Evolutionary conservation across 2,113 vertebrate species (phyloP), one percentile per base, ranked within the genome.

Genomic region (Otis tarda): DNA sequence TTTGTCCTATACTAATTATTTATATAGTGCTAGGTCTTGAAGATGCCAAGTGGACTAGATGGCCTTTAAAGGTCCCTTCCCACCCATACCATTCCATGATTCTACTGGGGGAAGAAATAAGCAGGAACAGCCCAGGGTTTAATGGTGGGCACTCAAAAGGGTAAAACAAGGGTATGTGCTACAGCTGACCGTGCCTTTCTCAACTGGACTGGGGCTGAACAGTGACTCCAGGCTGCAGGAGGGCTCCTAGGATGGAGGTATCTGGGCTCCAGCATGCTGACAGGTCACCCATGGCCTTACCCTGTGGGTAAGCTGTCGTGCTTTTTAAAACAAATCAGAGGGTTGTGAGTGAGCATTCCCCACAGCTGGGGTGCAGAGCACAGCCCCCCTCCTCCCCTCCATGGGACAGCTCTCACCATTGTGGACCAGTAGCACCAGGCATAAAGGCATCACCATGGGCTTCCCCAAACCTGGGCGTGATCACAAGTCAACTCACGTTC

Each of bases 221-320:
- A 28, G 50, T 39, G 12, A 43, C 70, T 24, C 9, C 15, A 20
- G 17, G 24, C 20, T 63, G 77, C 47, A 43, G 56, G 14, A 69
- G 20, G 28, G 41, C 3, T 61, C n/a, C 2, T 4, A 16, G 41
- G 31, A 28, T 0, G 0, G 60, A 73, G 33, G 28, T 27, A 7
- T 35, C 8, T 14, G 43, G 16, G 63, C 27, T 89, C n/a, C 4
- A 5, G 60, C 9, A 8, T 7, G 13, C 6, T 59, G 30, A 41
- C 6, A 5, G 22, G 28, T n/a, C 67, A 17, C 27, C 23, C 13
- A 1, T 4, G 8, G 22, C 35, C n/a, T 68, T 13, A 33, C 14
- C 70, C 24, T 5, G 0, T 1, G 2, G 20, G n/a, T 60, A 76
- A 90, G 41, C 1, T 49, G 55, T n/a, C 0, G 0, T 35, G 65